Percentiles rank a stretch among this genome's conserved stretches.
Evolutionary conservation across 2,797 vertebrate species (phyloP).

Genomic region (Platalea minor): DNA sequence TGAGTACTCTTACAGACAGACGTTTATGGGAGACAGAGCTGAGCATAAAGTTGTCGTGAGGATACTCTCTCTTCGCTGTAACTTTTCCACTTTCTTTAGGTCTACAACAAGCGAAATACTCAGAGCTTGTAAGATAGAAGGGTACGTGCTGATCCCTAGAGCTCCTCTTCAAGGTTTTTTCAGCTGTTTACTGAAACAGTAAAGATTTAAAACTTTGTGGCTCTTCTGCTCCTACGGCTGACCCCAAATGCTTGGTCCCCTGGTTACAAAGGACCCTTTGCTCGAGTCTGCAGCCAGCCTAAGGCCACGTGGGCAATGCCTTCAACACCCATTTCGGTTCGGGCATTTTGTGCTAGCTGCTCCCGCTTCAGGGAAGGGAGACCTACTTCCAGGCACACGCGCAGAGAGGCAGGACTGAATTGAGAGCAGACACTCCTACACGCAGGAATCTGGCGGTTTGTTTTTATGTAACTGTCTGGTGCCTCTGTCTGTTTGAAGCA

Average conservation of each 20-base stretch:
- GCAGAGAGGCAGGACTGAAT: not conserved
- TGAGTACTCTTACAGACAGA: not conserved
- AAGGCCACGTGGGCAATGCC: not conserved
- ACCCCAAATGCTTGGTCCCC: not conserved
- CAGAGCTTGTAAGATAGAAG: not conserved
- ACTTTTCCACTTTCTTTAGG: not conserved
- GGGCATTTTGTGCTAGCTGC: not conserved
- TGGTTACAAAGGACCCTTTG: not conserved
- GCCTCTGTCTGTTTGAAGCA: constrained; percentile 8
- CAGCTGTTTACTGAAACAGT: not conserved
- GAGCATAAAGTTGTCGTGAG: not conserved
- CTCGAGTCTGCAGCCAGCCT: not conserved
- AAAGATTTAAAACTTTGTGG: not conserved
- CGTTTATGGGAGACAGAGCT: not conserved
- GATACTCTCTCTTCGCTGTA: fast-evolving
- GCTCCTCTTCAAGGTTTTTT: not conserved
- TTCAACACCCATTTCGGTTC: not conserved
- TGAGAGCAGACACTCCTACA: constrained; percentile 23
- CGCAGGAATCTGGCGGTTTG: not conserved
- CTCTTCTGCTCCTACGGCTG: not conserved
- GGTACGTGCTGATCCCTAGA: not conserved
- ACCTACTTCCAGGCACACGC: not conserved
- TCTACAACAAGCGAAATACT: not conserved
- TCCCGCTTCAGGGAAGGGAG: not conserved
- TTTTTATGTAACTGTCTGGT: constrained; percentile 56